Evolutionary conservation across 2,888 invertebrate species (phyloP), one percentile per base, ranked within the genome.

Genomic region (Ecdyonurus torrentis): DNA sequence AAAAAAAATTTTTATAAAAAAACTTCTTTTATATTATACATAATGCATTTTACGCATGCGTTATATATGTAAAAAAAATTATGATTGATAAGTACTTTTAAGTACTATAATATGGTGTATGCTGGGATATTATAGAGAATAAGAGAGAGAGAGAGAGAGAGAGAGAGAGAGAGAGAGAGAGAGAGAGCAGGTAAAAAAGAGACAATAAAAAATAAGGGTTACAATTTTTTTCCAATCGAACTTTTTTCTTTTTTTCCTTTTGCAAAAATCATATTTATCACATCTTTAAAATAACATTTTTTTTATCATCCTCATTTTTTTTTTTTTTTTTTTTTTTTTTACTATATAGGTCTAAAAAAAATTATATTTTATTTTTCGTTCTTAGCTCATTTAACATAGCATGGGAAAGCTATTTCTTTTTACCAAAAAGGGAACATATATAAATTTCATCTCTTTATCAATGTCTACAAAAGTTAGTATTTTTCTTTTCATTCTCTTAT

Each of bases 391-490:
- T 63, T 63, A 58, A 63, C 63, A 63, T 63, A 59, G 59, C 63
- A 63, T 63, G 63, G 63, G 63, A 63, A 63, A 63, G 59, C 63
- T 59, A 63, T 63, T 63, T 63, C 63, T 63, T 63, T 59, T 52
- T 52, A 58, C 63, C 63, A 58, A n/a, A 25, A 52, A 23, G 50
- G 59, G 63, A 63, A 63, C 63, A 59, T 58, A 53, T 63, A 63
- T 63, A 63, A 63, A 63, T 63, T 63, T 63, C 59, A 59, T 63
- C 63, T 63, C 63, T 63, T 63, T 63, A 63, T 63, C 63, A 63
- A 63, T 52, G 63, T 63, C 63, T 59, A 37, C 24, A 15, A 58
- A 63, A 58, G 63, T 63, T 63, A 52, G 63, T 59, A 59, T 55
- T 63, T 63, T 63, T 63, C 63, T 59, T 59, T 63, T 63, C 37